Base-by-base conservation (phyloP, 2,888 invertebrate species). In the Eupeodes luniger region DNA sequence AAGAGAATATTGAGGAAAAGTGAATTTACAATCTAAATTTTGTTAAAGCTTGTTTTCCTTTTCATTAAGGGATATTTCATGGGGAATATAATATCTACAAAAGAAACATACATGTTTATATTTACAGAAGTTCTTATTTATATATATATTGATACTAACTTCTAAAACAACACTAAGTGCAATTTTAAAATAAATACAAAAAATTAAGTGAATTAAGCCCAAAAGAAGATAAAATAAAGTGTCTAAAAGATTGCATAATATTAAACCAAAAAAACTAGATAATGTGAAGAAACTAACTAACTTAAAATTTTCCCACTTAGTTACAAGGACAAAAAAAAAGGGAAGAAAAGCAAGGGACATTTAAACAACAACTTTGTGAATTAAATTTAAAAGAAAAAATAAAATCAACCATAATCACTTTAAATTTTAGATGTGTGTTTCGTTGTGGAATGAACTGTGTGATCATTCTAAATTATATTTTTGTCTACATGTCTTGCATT, bases 401-500 rank as follows among this genome's bases (percentile, higher is more conserved):
- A 66, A 66, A 55, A 72, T 64, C 36, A 76, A 75, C 74, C 49
- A 81, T 88, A 88, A 81, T 85, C 85, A 88, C 88, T 85, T 85
- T 81, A 61, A 66, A 49, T 83, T 66, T 75, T 27, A 27, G 27
- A 78, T 66, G 74, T 69, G 78, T 51, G 74, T 85, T 76, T 75
- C 80, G 72, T 55, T 76, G 79, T 47, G 64, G 59, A 79, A 72
- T 75, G 80, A 66, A 51, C 66, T 69, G 81, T 85, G 85, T 81
- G 81, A 69, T 85, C 84, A 85, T 85, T 85, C 70, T 85, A 88
- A 85, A 85, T 85, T 88, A 88, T 57, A 88, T 66, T 64, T 85
- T 79, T 81, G 69, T 69, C 88, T 88, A 88, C 88, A 88, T 59
- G 75, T 88, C 88, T 88, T 88, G 88, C 88, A 88, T 78, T 81